Evolutionary conservation across 2,888 invertebrate species (phyloP), one percentile per base, ranked within the genome.

Genomic region (Esperia sulphurella): DNA sequence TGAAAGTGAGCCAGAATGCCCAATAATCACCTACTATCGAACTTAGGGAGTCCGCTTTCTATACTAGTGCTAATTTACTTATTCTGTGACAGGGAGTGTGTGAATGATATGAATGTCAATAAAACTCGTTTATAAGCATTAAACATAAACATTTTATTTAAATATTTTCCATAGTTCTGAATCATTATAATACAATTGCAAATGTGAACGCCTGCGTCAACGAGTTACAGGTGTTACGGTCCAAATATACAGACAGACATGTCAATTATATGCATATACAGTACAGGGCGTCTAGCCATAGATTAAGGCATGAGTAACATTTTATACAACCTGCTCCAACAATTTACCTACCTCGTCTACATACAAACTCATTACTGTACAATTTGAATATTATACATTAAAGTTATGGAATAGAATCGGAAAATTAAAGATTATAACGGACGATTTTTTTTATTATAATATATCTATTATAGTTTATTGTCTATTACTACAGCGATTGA

Each of bases 71-170:
- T n/a, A n/a, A n/a, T n/a, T n/a, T n/a, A n/a, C n/a, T n/a, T n/a
- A 21, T 21, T 21, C 21, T 21, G 21, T 5, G 21, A 21, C 35
- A 35, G 10, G 3, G 35, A 35, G n/a, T 35, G n/a, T 35, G 5
- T n/a, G 31, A 2, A 7, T 31, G 8, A 2, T 9, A 33, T 10
- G 2, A n/a, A 35, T 35, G 14, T 31, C 13, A 70, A 61, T 65
- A 64, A 65, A 65, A 65, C 60, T 56, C 59, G 53, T 39, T 40
- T 45, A 38, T 71, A 79, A 83, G 85, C 85, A 80, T 81, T 72
- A 86, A n/a, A 83, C 85, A 71, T 84, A 83, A 85, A 83, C 83
- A 83, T 75, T 86, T 83, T 85, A 85, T 83, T 85, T 82, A 79
- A 84, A 83, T 83, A 84, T 81, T 68, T 70, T 78, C 71, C 71